phyloP scores from a whole-genome alignment of 2,888 invertebrate species.

The Cerastis rubricosa region DNA sequence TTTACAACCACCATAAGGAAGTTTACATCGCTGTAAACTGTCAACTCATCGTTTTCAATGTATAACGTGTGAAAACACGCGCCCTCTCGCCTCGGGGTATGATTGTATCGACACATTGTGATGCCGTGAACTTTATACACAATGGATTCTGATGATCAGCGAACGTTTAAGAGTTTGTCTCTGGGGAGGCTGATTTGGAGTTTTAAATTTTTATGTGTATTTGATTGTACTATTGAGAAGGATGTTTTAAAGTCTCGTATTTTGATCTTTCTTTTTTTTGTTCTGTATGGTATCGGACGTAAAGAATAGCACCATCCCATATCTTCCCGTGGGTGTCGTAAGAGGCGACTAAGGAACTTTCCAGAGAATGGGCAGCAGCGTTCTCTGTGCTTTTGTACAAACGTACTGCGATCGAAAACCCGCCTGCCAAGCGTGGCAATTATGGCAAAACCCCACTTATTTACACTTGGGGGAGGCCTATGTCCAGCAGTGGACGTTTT shows the following conservation, averaged over 20 bases:
- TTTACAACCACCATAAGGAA: slow-evolving; percentile 46
- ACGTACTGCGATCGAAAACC: too few species aligned
- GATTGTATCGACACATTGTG: slow-evolving; percentile 72
- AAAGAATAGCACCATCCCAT: too few species aligned
- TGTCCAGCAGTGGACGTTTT: too few species aligned
- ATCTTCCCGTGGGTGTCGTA: too few species aligned
- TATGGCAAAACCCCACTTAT: too few species aligned
- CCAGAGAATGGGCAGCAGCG: too few species aligned
- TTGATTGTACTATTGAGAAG: background rate
- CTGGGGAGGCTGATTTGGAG: slow-evolving; percentile 18
- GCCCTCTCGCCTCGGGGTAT: slow-evolving; percentile 67
- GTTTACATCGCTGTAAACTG: slow-evolving; percentile 74
- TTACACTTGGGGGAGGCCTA: too few species aligned
- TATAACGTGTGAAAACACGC: slow-evolving; percentile 84
- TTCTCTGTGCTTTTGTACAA: too few species aligned
- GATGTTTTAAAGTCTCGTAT: background rate
- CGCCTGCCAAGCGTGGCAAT: too few species aligned
- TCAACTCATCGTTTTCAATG: slow-evolving; percentile 84
- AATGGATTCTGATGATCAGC: slow-evolving; percentile 56
- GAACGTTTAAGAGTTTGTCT: slow-evolving; percentile 47
- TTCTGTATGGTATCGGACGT: too few species aligned
- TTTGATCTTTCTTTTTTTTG: too few species aligned
- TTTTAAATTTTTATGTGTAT: slow-evolving; percentile 2
- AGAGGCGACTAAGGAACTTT: too few species aligned
- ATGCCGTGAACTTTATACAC: slow-evolving; percentile 56